Conservation (phyloP, 37 sponge, comb jelly and placozoan species). For the Oopsacas minuta region DNA sequence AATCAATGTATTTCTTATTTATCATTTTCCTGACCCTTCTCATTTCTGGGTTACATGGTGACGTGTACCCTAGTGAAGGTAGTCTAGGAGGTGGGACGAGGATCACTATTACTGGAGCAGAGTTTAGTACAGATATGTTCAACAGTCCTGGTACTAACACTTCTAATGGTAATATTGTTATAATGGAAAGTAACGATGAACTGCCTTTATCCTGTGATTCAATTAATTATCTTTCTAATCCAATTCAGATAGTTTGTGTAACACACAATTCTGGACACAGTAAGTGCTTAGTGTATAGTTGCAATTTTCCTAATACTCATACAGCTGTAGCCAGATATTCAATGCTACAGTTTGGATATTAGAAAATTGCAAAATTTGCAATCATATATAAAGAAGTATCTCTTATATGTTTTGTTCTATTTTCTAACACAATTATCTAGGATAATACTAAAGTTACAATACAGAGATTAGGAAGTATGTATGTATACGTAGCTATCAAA, state of each 20-base stretch:
- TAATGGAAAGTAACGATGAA: not conserved
- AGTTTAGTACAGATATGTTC: not conserved
- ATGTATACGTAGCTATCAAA: too few relatives aligned
- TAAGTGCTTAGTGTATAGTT: too few relatives aligned
- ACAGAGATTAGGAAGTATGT: too few relatives aligned
- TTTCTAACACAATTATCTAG: too few relatives aligned
- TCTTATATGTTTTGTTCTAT: too few relatives aligned
- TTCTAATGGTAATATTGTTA: not conserved
- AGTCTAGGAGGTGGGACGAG: not conserved
- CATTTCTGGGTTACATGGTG: not conserved
- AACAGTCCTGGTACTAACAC: not conserved
- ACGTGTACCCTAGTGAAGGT: not conserved
- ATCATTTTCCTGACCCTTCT: not conserved
- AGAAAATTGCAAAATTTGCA: too few relatives aligned
- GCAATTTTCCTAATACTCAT: too few relatives aligned
- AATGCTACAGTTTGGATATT: too few relatives aligned
- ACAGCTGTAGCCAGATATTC: too few relatives aligned
- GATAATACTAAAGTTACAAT: too few relatives aligned
- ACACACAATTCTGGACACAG: not conserved
- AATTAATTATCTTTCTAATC: not conserved
- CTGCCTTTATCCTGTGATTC: not conserved
- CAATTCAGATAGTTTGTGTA: not conserved
- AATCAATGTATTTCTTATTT: not conserved
- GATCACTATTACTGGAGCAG: not conserved
- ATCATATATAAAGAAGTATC: too few relatives aligned